A percentile compares a stretch with the other conserved stretches of the same genome.
Conservation (phyloP, 2,113 vertebrate species). For the Oreocharis arfaki region DNA sequence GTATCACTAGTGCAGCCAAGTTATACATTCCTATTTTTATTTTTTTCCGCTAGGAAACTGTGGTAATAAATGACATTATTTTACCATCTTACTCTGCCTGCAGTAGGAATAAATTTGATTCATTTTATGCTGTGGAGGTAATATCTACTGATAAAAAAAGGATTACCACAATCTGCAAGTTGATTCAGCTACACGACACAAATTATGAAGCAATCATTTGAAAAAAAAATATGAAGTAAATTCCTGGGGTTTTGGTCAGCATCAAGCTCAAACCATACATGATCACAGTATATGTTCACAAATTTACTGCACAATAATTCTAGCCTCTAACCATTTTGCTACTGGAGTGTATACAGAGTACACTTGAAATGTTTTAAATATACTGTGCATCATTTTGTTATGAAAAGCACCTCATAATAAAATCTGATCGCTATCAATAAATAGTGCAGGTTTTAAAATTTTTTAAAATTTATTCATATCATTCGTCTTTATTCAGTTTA, state of each 20-base stretch:
- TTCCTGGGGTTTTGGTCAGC: neutral
- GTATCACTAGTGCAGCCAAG: neutral
- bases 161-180: constrained; percentile 5
- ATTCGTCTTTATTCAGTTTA: neutral
- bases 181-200: constrained; percentile 43
- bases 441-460: neutral
- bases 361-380: neutral
- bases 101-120: neutral
- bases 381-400: neutral
- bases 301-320: constrained; percentile 10
- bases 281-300: neutral
- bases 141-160: constrained; percentile 36
- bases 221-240: too few relatives aligned
- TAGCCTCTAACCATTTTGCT: neutral
- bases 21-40: neutral
- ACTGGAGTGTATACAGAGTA: neutral
- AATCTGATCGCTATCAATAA: neutral
- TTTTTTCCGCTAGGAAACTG: neutral
- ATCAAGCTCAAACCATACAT: neutral
- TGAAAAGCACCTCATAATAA: neutral
- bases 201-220: constrained; percentile 23
- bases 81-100: neutral
- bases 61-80: neutral
- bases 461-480: neutral
- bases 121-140: neutral